Conservation (phyloP, 2,113 vertebrate species). For the Apodemus sylvaticus region DNA sequence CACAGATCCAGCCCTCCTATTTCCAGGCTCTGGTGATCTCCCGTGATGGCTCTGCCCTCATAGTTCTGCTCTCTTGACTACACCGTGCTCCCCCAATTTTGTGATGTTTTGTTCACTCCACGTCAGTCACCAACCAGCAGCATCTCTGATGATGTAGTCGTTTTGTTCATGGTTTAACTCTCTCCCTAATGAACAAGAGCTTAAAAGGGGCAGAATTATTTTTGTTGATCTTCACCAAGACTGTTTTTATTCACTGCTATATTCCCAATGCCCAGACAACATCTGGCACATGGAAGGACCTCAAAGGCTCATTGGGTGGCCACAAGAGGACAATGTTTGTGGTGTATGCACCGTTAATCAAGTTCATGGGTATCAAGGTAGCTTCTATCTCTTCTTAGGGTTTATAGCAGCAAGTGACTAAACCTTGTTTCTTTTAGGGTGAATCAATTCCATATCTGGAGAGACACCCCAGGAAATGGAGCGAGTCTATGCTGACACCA, state of each 20-base stretch:
- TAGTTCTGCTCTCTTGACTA: not conserved
- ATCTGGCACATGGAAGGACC: not conserved
- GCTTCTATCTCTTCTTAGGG: not conserved
- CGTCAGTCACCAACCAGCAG: not conserved
- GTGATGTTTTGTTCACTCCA: not conserved
- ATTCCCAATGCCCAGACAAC: not conserved
- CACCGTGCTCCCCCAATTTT: too few relatives aligned
- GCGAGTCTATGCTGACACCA: not conserved
- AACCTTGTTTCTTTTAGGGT: not conserved
- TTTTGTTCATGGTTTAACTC: not conserved
- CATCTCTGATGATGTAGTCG: not conserved
- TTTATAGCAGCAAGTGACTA: not conserved
- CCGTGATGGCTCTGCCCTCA: not conserved
- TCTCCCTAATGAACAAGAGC: not conserved
- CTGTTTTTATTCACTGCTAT: not conserved
- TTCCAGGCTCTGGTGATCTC: accelerated
- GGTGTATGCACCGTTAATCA: not conserved
- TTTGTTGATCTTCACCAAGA: not conserved
- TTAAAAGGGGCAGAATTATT: not conserved
- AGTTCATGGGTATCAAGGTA: not conserved
- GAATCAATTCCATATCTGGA: conserved; percentile 18
- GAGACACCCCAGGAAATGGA: conserved; percentile 12
- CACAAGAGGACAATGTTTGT: not conserved
- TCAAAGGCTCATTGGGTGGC: accelerated
- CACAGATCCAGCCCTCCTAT: not conserved